These are phyloP conservation scores for Fundulus diaphanus DNA, from an alignment of 2,797 vertebrate genomes.

Conservation along the genomic window DNA sequence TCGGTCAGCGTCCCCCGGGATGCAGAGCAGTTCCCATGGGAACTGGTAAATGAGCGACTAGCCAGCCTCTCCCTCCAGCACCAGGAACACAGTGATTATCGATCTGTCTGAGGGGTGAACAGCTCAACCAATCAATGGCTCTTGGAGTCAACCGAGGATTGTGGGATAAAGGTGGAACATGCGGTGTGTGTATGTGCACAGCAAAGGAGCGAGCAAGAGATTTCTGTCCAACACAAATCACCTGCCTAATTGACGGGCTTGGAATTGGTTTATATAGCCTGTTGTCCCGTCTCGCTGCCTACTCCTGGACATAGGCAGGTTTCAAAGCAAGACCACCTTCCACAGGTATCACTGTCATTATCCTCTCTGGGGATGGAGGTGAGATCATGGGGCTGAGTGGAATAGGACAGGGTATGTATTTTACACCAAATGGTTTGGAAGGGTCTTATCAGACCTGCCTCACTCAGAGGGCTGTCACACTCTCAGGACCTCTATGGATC, in stretches of 20 bases:
- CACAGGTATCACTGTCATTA: slow-evolving; percentile 66
- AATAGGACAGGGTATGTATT: slow-evolving; percentile 17
- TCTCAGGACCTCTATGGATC: background rate
- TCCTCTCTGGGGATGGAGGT: slow-evolving; percentile 36
- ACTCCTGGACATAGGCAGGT: slow-evolving; percentile 5
- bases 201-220: slow-evolving; percentile 35
- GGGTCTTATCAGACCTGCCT: background rate
- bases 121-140: slow-evolving; percentile 82
- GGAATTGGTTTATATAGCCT: slow-evolving; percentile 69
- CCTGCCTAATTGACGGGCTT: slow-evolving; percentile 68
- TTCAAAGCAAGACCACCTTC: slow-evolving; percentile 42
- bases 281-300: slow-evolving; percentile 8
- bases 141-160: slow-evolving; percentile 62
- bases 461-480: background rate
- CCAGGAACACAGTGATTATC: slow-evolving; percentile 72
- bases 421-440: background rate
- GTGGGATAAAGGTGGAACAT: slow-evolving; percentile 52
- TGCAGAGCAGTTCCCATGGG: slow-evolving; percentile 68
- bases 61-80: slow-evolving; percentile 41
- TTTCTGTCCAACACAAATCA: slow-evolving; percentile 73
- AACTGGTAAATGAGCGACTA: slow-evolving; percentile 72
- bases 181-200: slow-evolving; percentile 6
- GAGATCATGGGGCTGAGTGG: slow-evolving; percentile 32
- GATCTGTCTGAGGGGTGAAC: slow-evolving; percentile 76
- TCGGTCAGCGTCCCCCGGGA: slow-evolving; percentile 47